Evolutionary conservation across 2,113 vertebrate genomes (phyloP).

Genomic region (Vireo altiloquus): DNA sequence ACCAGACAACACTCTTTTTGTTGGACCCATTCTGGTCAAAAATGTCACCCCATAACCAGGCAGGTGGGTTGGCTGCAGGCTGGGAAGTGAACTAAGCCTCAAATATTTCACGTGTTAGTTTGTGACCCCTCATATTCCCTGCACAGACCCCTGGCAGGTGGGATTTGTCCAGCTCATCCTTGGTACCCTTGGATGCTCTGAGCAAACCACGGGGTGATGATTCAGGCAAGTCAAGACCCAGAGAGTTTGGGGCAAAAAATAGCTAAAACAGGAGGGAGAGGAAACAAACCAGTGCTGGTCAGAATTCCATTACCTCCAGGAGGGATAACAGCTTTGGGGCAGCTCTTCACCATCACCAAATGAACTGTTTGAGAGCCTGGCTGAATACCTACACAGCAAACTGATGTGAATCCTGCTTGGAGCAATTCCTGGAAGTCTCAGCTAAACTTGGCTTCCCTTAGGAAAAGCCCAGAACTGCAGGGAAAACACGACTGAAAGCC

Average conservation of each 20-base stretch:
- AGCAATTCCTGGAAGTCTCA: not conserved
- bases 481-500: not conserved
- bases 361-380: not conserved
- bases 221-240: not conserved
- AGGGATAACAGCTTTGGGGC: not conserved
- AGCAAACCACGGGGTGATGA: not conserved
- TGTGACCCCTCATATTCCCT: not conserved
- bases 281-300: not conserved
- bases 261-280: not conserved
- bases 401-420: not conserved
- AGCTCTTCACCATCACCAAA: not conserved
- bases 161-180: not conserved
- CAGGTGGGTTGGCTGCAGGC: not conserved
- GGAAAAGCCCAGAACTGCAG: not conserved
- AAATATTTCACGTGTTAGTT: not conserved
- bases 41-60: rapidly evolving
- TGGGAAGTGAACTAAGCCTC: not conserved
- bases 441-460: not conserved
- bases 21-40: not conserved
- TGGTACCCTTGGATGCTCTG: not conserved
- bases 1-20: not conserved
- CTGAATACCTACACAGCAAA: rapidly evolving
- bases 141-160: not conserved
- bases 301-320: not conserved
- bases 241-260: not conserved